A percentile compares a stretch with the other conserved stretches of the same genome.
These are phyloP conservation scores for Uropetala carovei DNA, from an alignment of 2,888 invertebrate genomes.

Conservation along the genomic window DNA sequence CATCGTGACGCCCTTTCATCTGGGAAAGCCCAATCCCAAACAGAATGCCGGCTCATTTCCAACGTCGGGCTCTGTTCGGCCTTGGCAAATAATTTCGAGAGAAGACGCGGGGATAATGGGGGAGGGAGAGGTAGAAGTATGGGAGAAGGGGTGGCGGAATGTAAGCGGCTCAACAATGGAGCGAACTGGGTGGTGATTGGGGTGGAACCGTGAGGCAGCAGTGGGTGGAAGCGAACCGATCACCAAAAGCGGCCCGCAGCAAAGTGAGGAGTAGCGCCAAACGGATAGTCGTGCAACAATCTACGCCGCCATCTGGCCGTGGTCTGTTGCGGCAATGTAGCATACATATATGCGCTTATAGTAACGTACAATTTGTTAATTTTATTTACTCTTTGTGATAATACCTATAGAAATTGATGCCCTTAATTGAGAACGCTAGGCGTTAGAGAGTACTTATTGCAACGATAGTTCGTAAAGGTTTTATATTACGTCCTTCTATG, in stretches of 20 bases:
- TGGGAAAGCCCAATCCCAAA: slow-evolving; percentile 56
- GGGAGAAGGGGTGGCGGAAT: neutral
- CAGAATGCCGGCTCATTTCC: slow-evolving; percentile 58
- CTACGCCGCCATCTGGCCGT: neutral
- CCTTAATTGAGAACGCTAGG: too few relatives aligned
- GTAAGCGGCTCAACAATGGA: slow-evolving; percentile 7
- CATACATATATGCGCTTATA: neutral
- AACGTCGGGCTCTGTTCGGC: slow-evolving; percentile 41
- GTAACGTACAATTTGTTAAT: too few relatives aligned
- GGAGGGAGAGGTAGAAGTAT: neutral
- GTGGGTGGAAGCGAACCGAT: slow-evolving; percentile 2
- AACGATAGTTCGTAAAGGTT: too few relatives aligned
- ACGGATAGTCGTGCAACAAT: slow-evolving; percentile 33
- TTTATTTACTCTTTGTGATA: too few relatives aligned
- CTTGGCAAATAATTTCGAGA: slow-evolving; percentile 54
- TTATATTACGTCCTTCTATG: too few relatives aligned
- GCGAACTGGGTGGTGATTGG: neutral
- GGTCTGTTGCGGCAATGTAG: slow-evolving; percentile 36
- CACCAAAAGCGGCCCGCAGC: slow-evolving; percentile 50
- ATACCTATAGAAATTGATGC: too few relatives aligned
- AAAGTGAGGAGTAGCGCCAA: slow-evolving; percentile 32
- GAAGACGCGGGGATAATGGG: slow-evolving; percentile 1
- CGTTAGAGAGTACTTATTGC: too few relatives aligned
- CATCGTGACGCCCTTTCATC: slow-evolving; percentile 52
- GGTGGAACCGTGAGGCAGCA: neutral